Base-by-base conservation (phyloP, 37 sponge, comb jelly and placozoan genomes). In the Beroe ovata region DNA sequence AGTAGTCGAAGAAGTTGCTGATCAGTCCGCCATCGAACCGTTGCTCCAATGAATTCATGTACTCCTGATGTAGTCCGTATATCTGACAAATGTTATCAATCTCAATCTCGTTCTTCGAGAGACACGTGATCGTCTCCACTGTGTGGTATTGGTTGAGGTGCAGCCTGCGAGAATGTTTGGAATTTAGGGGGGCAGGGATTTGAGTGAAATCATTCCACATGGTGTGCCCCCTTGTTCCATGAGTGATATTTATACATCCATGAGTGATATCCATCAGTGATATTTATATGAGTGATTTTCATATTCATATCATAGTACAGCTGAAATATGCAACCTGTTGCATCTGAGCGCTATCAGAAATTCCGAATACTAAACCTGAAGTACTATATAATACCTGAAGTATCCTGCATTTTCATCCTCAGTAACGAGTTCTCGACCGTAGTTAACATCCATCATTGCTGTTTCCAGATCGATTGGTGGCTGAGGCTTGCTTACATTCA, bases 11-110 rank as follows among this genome's bases (percentile, higher is more conserved):
- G 64, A 90, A 90, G 77, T 90, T 29, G 16, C 47, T 29, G 18
- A 90, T 88, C 3, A 90, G 90, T 3, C 90, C 90, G 2, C 60
- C 90, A 30, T 90, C 81, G 33, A 60, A 90, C 33, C 90, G 37
- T 29, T 39, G 28, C 39, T 60, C 81, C 23, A 90, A 33, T 26
- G 58, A 60, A 91, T 97, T 97, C 60, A 97, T 90, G 62, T 94
- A 95, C 89, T 95, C 93, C 91, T 97, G 96, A 92, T 97, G 94
- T 6, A 95, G 32, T 20, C 92, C 92, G 61, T 95, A 97, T 19
- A 95, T 72, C 35, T 90, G 90, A n/a, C 92, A 40, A 64, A 93
- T 92, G 88, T 96, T 96, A 71, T 69, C 59, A 0, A 64, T 58
- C 58, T 93, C 92, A n/a, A 93, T 62, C 26, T 71, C 66, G 93